phyloP scores from a whole-genome alignment of 2,113 vertebrate species.

The Myxocyprinus asiaticus region DNA sequence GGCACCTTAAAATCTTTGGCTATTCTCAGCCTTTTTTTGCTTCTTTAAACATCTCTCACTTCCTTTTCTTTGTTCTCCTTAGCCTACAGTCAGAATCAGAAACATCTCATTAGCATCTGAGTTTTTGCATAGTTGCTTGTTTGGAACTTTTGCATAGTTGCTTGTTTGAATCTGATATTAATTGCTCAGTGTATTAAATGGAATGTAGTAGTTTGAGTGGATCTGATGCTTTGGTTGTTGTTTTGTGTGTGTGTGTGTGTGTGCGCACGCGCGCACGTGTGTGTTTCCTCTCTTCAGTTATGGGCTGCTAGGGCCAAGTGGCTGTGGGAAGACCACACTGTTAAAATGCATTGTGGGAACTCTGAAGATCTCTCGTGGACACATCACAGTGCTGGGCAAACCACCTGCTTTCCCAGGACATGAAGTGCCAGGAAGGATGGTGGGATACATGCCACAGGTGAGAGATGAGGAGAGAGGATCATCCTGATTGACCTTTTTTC shows the following conservation, averaged over 20 bases:
- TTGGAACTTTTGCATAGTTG: no score
- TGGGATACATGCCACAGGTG: slow-evolving; percentile 83
- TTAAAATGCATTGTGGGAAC: slow-evolving; percentile 81
- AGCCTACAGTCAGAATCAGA: not conserved
- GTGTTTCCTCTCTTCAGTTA: slow-evolving; percentile 63
- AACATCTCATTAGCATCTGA: not conserved
- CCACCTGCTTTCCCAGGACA: slow-evolving; percentile 78
- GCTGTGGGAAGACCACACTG: slow-evolving; percentile 79
- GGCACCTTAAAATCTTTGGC: not conserved
- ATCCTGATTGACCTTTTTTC: not conserved
- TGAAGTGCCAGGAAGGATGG: slow-evolving; percentile 74
- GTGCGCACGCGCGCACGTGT: not conserved
- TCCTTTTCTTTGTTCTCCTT: not conserved
- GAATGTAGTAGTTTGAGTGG: no score
- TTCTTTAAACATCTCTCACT: not conserved
- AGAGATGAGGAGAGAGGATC: not conserved
- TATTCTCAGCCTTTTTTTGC: not conserved
- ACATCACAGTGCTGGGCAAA: slow-evolving; percentile 76
- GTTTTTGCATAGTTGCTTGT: not conserved
- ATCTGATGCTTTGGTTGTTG: no score
- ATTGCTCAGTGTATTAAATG: no score
- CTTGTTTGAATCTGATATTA: not conserved
- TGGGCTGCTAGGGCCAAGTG: slow-evolving; percentile 78
- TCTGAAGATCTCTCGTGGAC: slow-evolving; percentile 74
- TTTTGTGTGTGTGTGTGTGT: no score